A percentile compares a stretch with the other conserved stretches of the same genome.
These are phyloP conservation scores for Orestias chungarensis DNA, from an alignment of 2,797 vertebrate genomes.

Conservation along the genomic window DNA sequence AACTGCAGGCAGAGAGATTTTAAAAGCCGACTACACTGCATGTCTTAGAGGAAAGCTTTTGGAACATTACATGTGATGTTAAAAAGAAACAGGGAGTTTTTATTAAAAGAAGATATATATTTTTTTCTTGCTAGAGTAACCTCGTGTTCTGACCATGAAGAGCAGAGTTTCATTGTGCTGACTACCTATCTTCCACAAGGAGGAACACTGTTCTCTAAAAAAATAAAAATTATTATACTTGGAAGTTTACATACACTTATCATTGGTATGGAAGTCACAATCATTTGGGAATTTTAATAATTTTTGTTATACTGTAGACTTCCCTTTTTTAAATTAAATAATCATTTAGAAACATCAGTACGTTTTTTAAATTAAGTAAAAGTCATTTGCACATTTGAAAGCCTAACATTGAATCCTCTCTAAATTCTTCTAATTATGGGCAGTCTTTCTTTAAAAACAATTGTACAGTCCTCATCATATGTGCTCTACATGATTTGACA, in stretches of 20 bases:
- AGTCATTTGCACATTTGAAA: not conserved
- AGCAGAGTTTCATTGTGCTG: not conserved
- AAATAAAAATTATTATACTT: not conserved
- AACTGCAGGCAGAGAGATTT: conserved; percentile 78
- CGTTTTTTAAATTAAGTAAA: too few species aligned
- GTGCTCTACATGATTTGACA: too few species aligned
- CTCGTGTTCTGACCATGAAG: not conserved
- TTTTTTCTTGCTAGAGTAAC: too few species aligned
- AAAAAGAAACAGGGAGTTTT: not conserved
- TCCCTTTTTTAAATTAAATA: not conserved
- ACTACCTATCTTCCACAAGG: not conserved
- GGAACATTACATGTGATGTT: conserved; percentile 7
- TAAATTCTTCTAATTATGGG: not conserved
- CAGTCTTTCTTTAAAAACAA: too few species aligned
- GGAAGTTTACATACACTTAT: not conserved
- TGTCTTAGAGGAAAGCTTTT: conserved; percentile 72
- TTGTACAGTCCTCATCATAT: too few species aligned
- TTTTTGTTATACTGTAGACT: not conserved
- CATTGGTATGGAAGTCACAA: not conserved
- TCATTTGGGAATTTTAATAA: not conserved
- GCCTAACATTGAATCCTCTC: not conserved
- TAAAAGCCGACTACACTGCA: conserved; percentile 72
- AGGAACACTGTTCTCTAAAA: not conserved
- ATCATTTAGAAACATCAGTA: too few species aligned
- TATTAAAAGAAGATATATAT: not conserved